Percentiles rank a stretch among this genome's conserved stretches.
These are phyloP conservation scores for Holacanthella duospinosa DNA, from an alignment of 2,888 invertebrate species.

Conservation along the genomic window DNA sequence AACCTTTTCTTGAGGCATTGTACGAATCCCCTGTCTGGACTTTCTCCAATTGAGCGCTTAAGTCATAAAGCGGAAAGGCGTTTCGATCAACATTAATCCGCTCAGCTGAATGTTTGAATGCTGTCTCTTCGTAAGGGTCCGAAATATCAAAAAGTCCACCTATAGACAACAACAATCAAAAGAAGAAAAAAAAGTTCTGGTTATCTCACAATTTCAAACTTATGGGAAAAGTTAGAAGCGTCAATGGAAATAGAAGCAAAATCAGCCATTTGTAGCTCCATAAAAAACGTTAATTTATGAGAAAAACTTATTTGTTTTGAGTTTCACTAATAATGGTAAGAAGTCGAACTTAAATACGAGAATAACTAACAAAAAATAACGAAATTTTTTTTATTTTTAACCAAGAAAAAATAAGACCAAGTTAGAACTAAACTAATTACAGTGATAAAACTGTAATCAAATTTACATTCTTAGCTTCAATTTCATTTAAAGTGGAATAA, in stretches of 20 bases:
- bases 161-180: slow-evolving; percentile 9
- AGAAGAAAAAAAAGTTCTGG: background rate
- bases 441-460: too few species aligned
- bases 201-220: background rate
- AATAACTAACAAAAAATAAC: too few species aligned
- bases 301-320: too few species aligned
- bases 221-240: background rate
- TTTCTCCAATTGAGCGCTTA: slow-evolving; percentile 78
- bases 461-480: too few species aligned
- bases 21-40: slow-evolving; percentile 88
- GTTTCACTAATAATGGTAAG: too few species aligned
- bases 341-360: too few species aligned
- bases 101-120: slow-evolving; percentile 85
- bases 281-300: too few species aligned
- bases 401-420: too few species aligned
- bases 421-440: too few species aligned
- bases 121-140: slow-evolving; percentile 55
- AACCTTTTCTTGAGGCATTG: slow-evolving; percentile 87
- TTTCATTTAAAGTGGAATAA: too few species aligned
- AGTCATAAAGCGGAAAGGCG: slow-evolving; percentile 68
- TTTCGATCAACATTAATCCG: slow-evolving; percentile 74
- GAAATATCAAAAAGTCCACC: slow-evolving; percentile 37
- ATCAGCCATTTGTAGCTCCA: background rate
- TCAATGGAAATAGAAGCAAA: background rate
- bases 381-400: too few species aligned